Conservation (phyloP, 2,888 invertebrate genomes). For the Emesis furor region DNA sequence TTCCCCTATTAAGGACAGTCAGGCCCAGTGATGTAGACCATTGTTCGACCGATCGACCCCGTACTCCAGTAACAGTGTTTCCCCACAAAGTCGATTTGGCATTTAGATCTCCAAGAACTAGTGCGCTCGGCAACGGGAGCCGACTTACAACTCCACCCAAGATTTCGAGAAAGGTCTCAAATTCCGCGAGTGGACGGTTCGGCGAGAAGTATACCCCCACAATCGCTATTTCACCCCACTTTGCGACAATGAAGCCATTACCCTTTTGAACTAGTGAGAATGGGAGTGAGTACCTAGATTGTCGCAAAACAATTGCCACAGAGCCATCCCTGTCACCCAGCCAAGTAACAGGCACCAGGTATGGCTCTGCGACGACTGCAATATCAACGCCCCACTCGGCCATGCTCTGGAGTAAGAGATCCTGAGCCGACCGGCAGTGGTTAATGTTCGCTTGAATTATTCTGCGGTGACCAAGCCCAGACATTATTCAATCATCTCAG, state of each 20-base stretch:
- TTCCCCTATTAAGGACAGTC: neutral
- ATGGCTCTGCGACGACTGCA: conserved; percentile 38
- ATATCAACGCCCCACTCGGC: conserved; percentile 15
- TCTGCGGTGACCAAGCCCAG: neutral
- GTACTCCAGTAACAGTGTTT: neutral
- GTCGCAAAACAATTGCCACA: conserved; percentile 19
- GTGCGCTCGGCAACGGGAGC: neutral
- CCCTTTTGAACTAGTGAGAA: neutral
- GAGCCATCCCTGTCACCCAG: conserved; percentile 16
- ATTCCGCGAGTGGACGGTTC: neutral
- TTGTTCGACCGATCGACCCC: neutral
- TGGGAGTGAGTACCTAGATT: neutral
- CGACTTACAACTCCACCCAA: neutral
- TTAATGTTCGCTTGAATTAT: conserved; percentile 15
- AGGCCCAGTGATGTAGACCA: neutral
- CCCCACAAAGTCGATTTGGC: neutral
- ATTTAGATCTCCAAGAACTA: neutral
- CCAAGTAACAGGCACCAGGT: conserved; percentile 6
- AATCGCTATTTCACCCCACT: neutral
- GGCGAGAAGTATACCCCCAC: no score
- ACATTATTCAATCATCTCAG: neutral
- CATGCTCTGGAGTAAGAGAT: conserved; percentile 43
- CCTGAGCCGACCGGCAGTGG: conserved; percentile 54
- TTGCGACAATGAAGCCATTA: neutral
- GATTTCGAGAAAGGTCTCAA: neutral